These are phyloP conservation scores for Onychomys arenicola DNA, from an alignment of 2,797 vertebrate genomes.

Conservation along the genomic window DNA sequence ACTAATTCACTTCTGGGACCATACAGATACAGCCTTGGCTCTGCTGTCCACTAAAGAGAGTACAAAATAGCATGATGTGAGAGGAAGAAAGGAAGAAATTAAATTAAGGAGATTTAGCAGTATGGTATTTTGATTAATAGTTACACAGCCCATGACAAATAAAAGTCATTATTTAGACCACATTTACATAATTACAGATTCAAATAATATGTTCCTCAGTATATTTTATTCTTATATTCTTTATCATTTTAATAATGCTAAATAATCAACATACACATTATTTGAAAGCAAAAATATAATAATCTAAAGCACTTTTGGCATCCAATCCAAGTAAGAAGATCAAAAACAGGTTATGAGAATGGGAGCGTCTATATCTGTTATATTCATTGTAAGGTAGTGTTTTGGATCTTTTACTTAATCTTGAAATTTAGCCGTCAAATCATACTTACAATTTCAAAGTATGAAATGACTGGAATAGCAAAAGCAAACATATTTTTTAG, in stretches of 20 bases:
- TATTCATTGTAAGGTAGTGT: not conserved
- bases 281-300: not conserved
- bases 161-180: conserved; percentile 57
- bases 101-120: conserved; percentile 28
- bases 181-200: not conserved
- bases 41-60: conserved; percentile 53
- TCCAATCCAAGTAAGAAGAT: not conserved
- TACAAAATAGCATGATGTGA: not conserved
- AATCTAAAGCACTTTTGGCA: not conserved
- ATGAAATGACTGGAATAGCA: conserved; percentile 9
- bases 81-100: not conserved
- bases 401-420: conserved; percentile 52
- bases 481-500: not conserved
- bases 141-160: not conserved
- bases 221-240: conserved; percentile 42
- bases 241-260: conserved; percentile 27
- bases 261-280: not conserved
- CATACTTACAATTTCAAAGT: not conserved
- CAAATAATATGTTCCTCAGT: not conserved
- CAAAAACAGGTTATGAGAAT: not conserved
- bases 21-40: conserved; percentile 55
- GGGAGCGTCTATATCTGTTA: not conserved
- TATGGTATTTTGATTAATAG: conserved; percentile 56
- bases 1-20: conserved; percentile 70
- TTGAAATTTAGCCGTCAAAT: not conserved